Conservation (phyloP, 2,113 vertebrate species). For the Struthidea cinerea region DNA sequence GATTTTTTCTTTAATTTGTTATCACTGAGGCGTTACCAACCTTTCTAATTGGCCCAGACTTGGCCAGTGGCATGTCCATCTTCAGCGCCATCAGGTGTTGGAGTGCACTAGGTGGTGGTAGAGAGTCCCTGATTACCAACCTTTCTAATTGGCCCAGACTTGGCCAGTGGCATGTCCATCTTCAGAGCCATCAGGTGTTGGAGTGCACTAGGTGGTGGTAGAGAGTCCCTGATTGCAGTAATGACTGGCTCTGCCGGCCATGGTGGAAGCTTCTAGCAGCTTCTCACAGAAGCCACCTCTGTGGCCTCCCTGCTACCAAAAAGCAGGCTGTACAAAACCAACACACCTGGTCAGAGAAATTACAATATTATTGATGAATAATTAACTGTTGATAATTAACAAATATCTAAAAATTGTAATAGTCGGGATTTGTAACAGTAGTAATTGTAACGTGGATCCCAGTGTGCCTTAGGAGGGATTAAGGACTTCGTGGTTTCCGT, state of each 20-base stretch:
- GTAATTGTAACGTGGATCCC: neutral
- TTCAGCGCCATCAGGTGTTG: neutral
- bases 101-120: too few species aligned
- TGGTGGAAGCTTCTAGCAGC: neutral
- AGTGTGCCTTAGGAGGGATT: neutral
- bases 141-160: too few species aligned
- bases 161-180: too few species aligned
- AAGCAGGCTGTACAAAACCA: neutral
- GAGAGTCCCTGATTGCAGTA: too few species aligned
- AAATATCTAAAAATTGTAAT: neutral
- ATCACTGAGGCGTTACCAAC: neutral
- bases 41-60: neutral
- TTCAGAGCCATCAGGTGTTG: too few species aligned
- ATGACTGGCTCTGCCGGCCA: neutral
- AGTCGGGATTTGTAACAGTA: neutral
- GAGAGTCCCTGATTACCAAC: too few species aligned
- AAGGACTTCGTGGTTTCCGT: neutral
- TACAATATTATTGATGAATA: neutral
- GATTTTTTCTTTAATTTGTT: neutral
- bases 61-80: neutral
- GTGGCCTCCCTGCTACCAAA: neutral
- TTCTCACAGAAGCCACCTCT: neutral
- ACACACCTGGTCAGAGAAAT: neutral
- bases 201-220: too few species aligned
- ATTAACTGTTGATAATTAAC: neutral